Base-by-base conservation (phyloP, 1,140 invertebrate genomes). In the Bombus superbus region DNA sequence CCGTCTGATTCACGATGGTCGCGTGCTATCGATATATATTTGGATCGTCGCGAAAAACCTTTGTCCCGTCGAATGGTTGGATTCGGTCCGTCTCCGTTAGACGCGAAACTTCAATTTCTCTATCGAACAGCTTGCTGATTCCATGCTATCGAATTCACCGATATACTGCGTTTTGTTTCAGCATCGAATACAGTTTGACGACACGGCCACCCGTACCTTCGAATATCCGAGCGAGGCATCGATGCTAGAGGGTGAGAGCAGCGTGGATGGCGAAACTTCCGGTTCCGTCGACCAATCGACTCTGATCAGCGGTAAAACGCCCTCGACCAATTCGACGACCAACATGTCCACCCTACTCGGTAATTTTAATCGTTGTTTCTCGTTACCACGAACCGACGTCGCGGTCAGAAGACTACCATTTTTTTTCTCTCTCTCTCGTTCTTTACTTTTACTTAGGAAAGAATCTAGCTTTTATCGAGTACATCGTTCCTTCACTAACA, bases 181-280 rank as follows among this genome's bases (percentile, higher is more conserved):
- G 97, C 95, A 98, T 92, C 97, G 97, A 93, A 97, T 98, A 92
- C 97, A 97, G 87, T 98, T 98, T 94, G 97, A 98, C 92, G 98
- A 98, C 92, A 96, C 96, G 62, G 96, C 97, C 44, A 98, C 97
- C 74, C 96, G 97, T 80, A 97, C 97, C 62, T 98, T 97, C 95
- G 98, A 98, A 94, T 98, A 98, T 94, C 98, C 98, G 68, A 98
- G 98, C 85, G 98, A 98, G 95, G 96, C 96, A 69, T 98, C 97
- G 71, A 94, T 97, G 90, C 94, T 97, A 77, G 96, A 97, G 92
- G 97, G 97, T 87, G 97, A 97, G 53, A 86, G 86, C 88, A 91
- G 91, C 85, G 92, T 93, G 40, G 93, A 94, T 87, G 93, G 92
- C 59, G 94, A 93, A 88, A 94, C 93, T 91, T 95, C 93, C 89